Evolutionary conservation across 2,113 vertebrate genomes (phyloP), one percentile per base, ranked within the genome.

Genomic region (Neomonachus schauinslandi): DNA sequence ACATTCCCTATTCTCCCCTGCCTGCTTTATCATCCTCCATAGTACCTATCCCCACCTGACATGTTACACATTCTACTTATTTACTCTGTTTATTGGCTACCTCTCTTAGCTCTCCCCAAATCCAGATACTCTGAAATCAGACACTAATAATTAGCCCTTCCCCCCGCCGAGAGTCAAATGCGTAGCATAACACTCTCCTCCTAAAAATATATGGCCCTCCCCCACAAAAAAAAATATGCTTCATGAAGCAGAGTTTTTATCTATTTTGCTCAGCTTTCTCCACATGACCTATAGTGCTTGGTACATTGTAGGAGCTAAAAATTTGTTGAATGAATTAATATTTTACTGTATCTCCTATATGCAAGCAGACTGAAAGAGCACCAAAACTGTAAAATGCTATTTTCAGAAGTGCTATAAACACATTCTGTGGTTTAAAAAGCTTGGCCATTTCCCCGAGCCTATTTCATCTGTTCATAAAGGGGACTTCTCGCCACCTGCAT

Each of bases 111-210:
- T 81, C 36, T 82, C 19, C 31, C n/a, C 55, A 67, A 13, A 39
- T 93, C 18, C 39, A 65, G 46, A 22, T 26, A 72, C 46, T 55
- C 46, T 63, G 36, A 83, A 94, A 86, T 84, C 61, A 88, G 71
- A 14, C 79, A 19, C 57, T 83, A 63, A 65, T 71, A 76, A 33
- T 33, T 24, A 59, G 14, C 9, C 26, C 22, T 49, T 14, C 33
- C 15, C 18, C 3, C 26, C 26, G 7, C 51, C 13, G 13, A 74
- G 26, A 82, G 67, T 9, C 92, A 87, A 87, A 74, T 79, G 21
- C 46, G 1, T 22, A 46, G 33, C 72, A 91, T 1, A 53, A 24
- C 21, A 22, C 1, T 72, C 33, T 81, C 71, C n/a, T 85, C 26
- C 26, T 39, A 93, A 93, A 59, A 86, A 67, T 51, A 74, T 5